Evolutionary conservation across 2,797 vertebrate genomes (phyloP), one percentile per base, ranked within the genome.

Genomic region (Aulostomus chinensis): DNA sequence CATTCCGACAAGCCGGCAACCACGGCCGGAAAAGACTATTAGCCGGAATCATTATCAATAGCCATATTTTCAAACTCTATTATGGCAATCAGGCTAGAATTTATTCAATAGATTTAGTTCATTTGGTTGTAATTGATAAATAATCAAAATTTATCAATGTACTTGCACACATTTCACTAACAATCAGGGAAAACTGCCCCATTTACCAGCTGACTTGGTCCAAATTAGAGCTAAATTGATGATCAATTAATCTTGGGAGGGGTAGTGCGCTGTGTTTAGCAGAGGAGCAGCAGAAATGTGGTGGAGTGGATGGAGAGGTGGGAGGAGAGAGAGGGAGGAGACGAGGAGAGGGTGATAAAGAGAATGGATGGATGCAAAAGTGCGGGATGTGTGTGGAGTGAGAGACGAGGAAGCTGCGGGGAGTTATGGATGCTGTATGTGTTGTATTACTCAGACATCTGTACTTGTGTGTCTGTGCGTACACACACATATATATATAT

Each of bases 211-310:
- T 98, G 96, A 97, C 96, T 98, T 98, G 94, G 94, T 97, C 94
- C 94, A 97, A 98, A 99, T 98, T 97, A 98, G 94, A 93, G 95
- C 94, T 96, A 99, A 98, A 98, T 98, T 97, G 96, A 98, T 96
- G 96, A 99, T 98, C 96, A 98, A 98, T 99, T 99, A 99, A 99
- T 98, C 96, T 97, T 96, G 93, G 95, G 95, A 95, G 94, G 94
- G 94, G 94, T 93, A 92, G 93, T 90, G 92, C 91, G 90, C 93
- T 91, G 94, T 94, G 94, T 96, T 96, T 96, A 94, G 94, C 94
- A 91, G 93, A 93, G 94, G 90, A 95, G 93, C 93, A 89, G 93
- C 93, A 92, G 92, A 93, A 94, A 95, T 92, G 92, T 93, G 92
- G 91, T 89, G 91, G 94, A 94, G 93, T 92, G 94, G 70, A 64